Percentiles rank a stretch among this genome's conserved stretches.
These are phyloP conservation scores for Coilia nasus DNA, from an alignment of 2,797 vertebrate genomes.

Conservation along the genomic window DNA sequence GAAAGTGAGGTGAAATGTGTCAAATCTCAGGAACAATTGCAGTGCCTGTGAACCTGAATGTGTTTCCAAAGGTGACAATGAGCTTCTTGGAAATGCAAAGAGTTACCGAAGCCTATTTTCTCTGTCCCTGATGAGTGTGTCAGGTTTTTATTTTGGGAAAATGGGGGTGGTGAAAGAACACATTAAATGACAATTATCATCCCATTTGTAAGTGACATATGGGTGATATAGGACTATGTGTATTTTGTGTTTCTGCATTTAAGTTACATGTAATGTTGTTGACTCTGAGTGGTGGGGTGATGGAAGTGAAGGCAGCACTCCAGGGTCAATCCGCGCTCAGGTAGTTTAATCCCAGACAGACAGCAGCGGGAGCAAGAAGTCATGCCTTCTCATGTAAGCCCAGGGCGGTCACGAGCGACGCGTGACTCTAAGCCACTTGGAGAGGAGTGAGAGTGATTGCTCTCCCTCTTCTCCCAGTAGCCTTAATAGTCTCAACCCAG, in stretches of 20 bases:
- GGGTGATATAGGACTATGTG: no score
- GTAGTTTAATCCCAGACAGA: conserved; percentile 41
- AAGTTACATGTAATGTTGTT: no score
- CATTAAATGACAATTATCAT: not conserved
- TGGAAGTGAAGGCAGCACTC: conserved; percentile 24
- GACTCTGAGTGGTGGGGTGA: no score
- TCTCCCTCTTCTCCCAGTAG: no score
- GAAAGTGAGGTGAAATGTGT: not conserved
- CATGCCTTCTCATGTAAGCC: conserved; percentile 17
- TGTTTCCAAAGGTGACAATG: not conserved
- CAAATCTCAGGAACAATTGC: not conserved
- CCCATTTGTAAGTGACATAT: not conserved
- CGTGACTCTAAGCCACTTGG: conserved; percentile 7
- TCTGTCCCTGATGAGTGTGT: not conserved
- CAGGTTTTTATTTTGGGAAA: not conserved
- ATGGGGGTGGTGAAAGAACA: not conserved
- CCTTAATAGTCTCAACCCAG: no score
- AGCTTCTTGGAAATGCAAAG: not conserved
- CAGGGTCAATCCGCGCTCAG: conserved; percentile 33
- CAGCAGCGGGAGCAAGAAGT: conserved; percentile 12
- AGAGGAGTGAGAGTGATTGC: no score
- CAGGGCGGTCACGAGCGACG: conserved; percentile 12
- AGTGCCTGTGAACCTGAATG: not conserved
- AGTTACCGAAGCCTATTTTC: not conserved
- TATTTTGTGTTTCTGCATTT: no score